Evolutionary conservation across 2,888 invertebrate species (phyloP).

Genomic region (Anorthoa munda): DNA sequence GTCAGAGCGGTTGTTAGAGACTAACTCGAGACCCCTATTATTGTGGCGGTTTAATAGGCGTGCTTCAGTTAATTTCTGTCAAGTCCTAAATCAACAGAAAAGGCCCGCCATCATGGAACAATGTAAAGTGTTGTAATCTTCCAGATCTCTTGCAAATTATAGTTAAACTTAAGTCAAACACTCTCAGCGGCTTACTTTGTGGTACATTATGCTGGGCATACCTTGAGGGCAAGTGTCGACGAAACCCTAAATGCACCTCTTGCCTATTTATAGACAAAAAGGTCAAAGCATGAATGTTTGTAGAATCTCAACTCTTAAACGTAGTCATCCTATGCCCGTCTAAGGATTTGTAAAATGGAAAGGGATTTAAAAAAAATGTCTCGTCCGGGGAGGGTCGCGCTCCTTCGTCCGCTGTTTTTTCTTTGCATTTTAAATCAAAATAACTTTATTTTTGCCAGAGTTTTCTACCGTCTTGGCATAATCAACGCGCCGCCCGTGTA

Average conservation of each 20-base stretch:
- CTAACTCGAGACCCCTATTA: constrained; percentile 59
- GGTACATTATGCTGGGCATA: constrained; percentile 63
- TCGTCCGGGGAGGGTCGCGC: constrained; percentile 70
- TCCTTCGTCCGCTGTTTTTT: constrained; percentile 78
- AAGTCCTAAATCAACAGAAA: constrained; percentile 87
- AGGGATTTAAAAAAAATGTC: constrained; percentile 79
- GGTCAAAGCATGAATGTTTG: constrained; percentile 67
- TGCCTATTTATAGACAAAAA: constrained; percentile 31
- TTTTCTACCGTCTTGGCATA: constrained; percentile 86
- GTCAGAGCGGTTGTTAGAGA: constrained; percentile 41
- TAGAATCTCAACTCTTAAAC: constrained; percentile 72
- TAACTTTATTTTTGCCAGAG: constrained; percentile 87
- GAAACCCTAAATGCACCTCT: constrained; percentile 46
- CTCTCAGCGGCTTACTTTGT: constrained; percentile 75
- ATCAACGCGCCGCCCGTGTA: constrained; percentile 82
- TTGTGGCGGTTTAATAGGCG: constrained; percentile 73
- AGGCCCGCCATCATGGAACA: constrained; percentile 78
- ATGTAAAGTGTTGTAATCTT: constrained; percentile 86
- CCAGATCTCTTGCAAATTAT: constrained; percentile 86
- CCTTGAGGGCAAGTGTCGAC: constrained; percentile 46
- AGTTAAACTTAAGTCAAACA: constrained; percentile 86
- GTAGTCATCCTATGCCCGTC: constrained; percentile 73
- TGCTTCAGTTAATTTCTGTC: constrained; percentile 80
- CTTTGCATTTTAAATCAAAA: constrained; percentile 89
- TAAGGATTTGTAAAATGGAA: constrained; percentile 84